Evolutionary conservation across 2,888 invertebrate species (phyloP).

Genomic region (Caenorhabditis imperialis): DNA sequence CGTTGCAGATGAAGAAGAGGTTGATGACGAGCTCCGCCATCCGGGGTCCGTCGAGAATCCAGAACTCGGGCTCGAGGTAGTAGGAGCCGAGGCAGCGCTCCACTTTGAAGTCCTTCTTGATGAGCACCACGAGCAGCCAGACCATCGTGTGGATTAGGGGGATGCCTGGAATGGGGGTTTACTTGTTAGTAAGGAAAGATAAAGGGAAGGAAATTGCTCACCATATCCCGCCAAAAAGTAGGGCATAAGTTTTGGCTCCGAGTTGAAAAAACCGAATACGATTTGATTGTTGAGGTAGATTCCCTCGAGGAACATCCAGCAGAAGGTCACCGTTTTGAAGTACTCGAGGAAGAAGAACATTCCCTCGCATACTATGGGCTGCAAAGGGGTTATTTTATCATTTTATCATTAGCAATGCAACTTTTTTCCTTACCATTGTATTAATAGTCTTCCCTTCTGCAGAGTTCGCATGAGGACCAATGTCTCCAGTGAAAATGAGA

Average conservation of each 20-base stretch:
- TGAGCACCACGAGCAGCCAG: constrained; percentile 74
- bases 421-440: constrained; percentile 80
- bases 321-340: constrained; percentile 90
- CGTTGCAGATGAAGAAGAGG: constrained; percentile 80
- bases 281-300: constrained; percentile 88
- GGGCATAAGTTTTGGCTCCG: constrained; percentile 78
- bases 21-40: constrained; percentile 84
- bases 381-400: too few relatives aligned
- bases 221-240: constrained; percentile 80
- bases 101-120: constrained; percentile 73
- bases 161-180: constrained; percentile 63
- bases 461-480: constrained; percentile 74
- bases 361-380: constrained; percentile 88
- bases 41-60: constrained; percentile 92
- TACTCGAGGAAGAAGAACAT: constrained; percentile 89
- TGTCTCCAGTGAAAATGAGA: constrained; percentile 78
- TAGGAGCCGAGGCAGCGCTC: constrained; percentile 76
- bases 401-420: too few relatives aligned
- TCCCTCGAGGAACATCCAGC: constrained; percentile 94
- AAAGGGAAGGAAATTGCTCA: constrained; percentile 70
- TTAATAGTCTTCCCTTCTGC: constrained; percentile 79
- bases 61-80: constrained; percentile 80
- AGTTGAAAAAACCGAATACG: constrained; percentile 82
- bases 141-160: constrained; percentile 75
- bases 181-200: too few relatives aligned